phyloP scores from a whole-genome alignment of 1,140 invertebrate genomes.

The Brachionus manjavacas region DNA sequence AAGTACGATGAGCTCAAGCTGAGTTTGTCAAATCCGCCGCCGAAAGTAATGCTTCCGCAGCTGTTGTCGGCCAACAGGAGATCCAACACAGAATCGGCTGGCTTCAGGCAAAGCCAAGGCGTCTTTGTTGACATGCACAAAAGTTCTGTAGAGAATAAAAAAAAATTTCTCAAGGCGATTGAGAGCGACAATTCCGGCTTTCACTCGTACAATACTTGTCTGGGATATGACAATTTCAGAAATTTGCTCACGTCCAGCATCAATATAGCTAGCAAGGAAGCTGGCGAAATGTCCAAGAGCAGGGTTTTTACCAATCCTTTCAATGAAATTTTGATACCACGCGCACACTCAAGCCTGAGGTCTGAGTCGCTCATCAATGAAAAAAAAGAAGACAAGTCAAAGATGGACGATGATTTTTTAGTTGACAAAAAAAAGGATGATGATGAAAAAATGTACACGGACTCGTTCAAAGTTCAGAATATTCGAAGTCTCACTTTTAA shows the following conservation, averaged over 20 bases:
- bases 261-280: not conserved
- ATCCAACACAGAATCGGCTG: not conserved
- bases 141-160: conserved; percentile 13
- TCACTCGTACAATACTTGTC: not conserved
- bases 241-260: not conserved
- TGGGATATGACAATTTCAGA: conserved; percentile 26
- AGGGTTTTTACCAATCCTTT: conserved; percentile 16
- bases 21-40: not conserved
- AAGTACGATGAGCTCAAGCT: conserved; percentile 5
- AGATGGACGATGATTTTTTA: not conserved
- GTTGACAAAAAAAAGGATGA: conserved; percentile 7
- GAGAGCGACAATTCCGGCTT: not conserved
- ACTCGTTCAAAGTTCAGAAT: conserved; percentile 22
- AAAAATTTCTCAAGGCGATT: not conserved
- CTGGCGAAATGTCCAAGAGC: not conserved
- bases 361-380: not conserved
- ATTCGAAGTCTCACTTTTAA: conserved; percentile 40
- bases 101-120: not conserved
- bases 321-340: not conserved
- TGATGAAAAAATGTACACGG: conserved; percentile 13
- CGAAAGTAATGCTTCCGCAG: not conserved
- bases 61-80: not conserved
- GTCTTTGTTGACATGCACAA: not conserved
- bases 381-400: not conserved
- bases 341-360: not conserved